Evolutionary conservation across 2,113 vertebrate species (phyloP).

Genomic region (Entomyzon cyanotis): DNA sequence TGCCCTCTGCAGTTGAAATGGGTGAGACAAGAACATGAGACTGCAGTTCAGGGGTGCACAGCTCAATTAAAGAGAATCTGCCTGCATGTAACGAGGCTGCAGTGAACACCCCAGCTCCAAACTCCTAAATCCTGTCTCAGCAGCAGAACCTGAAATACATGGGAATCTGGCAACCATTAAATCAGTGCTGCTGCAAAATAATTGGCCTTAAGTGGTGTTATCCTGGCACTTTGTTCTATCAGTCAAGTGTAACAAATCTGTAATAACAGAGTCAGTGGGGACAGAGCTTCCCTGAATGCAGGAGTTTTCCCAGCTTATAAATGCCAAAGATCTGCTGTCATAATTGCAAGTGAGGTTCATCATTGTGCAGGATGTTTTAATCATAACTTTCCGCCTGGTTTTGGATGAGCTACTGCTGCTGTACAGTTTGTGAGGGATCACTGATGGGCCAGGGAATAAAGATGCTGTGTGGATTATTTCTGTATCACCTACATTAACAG

Average conservation of each 20-base stretch:
- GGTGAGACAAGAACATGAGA: neutral
- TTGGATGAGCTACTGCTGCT: neutral
- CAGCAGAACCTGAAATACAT: neutral
- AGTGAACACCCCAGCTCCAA: neutral
- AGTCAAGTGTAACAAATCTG: neutral
- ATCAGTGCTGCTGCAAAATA: neutral
- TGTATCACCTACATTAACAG: neutral
- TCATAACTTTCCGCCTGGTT: neutral
- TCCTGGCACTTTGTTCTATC: neutral
- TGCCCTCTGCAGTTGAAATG: neutral
- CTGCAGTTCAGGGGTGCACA: neutral
- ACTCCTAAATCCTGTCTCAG: neutral
- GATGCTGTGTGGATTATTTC: neutral
- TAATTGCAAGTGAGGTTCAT: neutral
- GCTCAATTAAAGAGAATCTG: neutral
- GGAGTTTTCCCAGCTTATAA: neutral
- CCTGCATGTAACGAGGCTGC: neutral
- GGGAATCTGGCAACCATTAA: neutral
- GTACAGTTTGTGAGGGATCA: neutral
- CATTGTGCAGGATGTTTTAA: neutral
- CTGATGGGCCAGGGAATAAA: neutral
- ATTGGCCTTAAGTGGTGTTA: neutral
- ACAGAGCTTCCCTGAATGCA: neutral
- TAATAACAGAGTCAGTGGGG: neutral
- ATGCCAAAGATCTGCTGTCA: neutral